Base-by-base conservation (phyloP, 2,888 invertebrate species). In the Drosophila gaucha region DNA sequence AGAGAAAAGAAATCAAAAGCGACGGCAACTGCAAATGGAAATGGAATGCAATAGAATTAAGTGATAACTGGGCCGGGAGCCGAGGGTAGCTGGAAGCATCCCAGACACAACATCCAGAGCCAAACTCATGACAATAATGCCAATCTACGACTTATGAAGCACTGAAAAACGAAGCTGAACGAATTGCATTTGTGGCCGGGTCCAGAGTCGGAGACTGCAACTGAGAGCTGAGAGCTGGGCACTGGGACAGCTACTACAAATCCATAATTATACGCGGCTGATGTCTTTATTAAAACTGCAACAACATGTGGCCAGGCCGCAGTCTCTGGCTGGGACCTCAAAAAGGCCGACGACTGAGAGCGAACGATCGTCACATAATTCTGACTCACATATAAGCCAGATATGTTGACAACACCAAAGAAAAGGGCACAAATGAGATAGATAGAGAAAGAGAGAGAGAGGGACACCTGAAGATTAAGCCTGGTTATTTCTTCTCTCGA, bases 331-430 rank as follows among this genome's bases (percentile, higher is more conserved):
- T 35, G 41, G 49, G 46, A 71, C 68, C 74, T 88, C 83, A 85
- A 86, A 85, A 85, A 87, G 74, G 57, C 76, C 67, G 76, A 77
- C 77, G 41, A 12, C 56, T 30, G 59, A 70, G 60, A 44, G 49
- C 67, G 56, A 59, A 24, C 68, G 76, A 76, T 86, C 74, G 78
- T 76, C 85, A 77, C 86, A 89, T 88, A 84, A 86, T 82, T 85
- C 85, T 80, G 87, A 86, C 78, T 79, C 88, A 88, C 83, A 85
- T 89, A 85, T 89, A 86, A 89, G 86, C 87, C 89, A 85, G 89
- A 86, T 89, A 89, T 90, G 91, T 91, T 91, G 91, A 91, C 91
- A 91, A 91, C 88, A 80, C 70, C 70, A 54, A 89, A 88, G 89
- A 90, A 90, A 90, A 88, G 87, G 88, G 76, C 86, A 86, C 83